Conservation (phyloP, 1,140 invertebrate genomes). For the Bombus fervidus region DNA sequence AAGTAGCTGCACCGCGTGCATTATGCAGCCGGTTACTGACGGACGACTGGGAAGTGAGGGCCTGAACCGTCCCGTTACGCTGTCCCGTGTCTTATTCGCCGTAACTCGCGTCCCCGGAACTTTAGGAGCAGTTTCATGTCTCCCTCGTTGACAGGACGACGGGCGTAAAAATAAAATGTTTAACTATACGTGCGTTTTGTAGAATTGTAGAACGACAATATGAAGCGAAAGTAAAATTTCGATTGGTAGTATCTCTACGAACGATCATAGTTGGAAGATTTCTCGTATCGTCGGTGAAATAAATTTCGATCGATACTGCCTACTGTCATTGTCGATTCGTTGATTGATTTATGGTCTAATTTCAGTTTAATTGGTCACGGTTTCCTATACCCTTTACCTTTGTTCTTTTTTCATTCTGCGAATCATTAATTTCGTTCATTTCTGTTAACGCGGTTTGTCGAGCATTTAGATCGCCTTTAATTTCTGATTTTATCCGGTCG, state of each 20-base stretch:
- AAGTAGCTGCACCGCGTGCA: slow-evolving; percentile 68
- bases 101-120: slow-evolving; percentile 18
- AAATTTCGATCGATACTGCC: neutral
- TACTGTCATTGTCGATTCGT: neutral
- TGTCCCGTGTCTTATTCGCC: neutral
- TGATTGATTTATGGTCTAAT: neutral
- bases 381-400: too few species aligned
- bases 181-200: neutral
- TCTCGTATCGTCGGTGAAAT: too few species aligned
- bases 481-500: neutral
- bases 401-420: neutral
- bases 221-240: neutral
- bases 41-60: slow-evolving; percentile 31
- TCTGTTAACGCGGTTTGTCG: neutral
- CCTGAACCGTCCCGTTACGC: slow-evolving; percentile 33
- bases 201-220: neutral
- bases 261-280: too few species aligned
- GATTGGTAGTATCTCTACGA: neutral
- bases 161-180: neutral
- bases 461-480: neutral
- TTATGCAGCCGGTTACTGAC: slow-evolving; percentile 68
- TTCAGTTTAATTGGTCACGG: neutral
- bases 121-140: neutral
- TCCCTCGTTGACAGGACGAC: neutral
- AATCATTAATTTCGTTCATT: neutral